Evolutionary conservation across 2,113 vertebrate species (phyloP).

Genomic region (Gymnorhina tibicen): DNA sequence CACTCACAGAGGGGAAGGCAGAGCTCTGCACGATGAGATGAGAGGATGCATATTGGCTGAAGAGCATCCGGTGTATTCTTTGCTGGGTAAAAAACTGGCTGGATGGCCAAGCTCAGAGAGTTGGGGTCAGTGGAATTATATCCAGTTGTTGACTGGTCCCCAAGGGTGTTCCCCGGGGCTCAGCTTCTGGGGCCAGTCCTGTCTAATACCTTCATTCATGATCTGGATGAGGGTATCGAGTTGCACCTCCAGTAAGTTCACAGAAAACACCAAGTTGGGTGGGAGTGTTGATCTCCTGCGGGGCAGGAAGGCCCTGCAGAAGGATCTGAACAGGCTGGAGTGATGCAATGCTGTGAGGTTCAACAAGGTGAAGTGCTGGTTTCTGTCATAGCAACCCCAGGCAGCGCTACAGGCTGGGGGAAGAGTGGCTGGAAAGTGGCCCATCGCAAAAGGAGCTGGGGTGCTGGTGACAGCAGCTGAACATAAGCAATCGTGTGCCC

Average conservation of each 20-base stretch:
- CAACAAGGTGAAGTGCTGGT: not conserved
- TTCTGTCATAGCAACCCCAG: not conserved
- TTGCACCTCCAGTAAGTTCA: not conserved
- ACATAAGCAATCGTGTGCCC: accelerated
- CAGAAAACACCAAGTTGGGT: not conserved
- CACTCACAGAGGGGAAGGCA: not conserved
- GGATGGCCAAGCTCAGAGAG: not conserved
- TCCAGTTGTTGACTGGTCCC: not conserved
- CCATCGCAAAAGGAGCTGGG: not conserved
- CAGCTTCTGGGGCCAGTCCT: not conserved
- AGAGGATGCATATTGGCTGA: not conserved
- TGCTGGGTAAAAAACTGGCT: not conserved
- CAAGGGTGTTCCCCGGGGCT: not conserved
- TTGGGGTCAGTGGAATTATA: not conserved
- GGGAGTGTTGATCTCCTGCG: not conserved
- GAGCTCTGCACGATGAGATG: not conserved
- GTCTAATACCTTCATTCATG: not conserved
- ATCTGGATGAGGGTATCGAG: accelerated
- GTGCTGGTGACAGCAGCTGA: not conserved
- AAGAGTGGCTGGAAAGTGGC: not conserved
- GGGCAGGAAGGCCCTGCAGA: not conserved
- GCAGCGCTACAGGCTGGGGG: not conserved
- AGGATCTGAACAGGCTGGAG: not conserved
- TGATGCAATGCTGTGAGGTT: not conserved
- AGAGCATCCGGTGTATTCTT: not conserved